Evolutionary conservation across 1,140 invertebrate genomes (phyloP).

Genomic region (Holcopasites calliopsidis): DNA sequence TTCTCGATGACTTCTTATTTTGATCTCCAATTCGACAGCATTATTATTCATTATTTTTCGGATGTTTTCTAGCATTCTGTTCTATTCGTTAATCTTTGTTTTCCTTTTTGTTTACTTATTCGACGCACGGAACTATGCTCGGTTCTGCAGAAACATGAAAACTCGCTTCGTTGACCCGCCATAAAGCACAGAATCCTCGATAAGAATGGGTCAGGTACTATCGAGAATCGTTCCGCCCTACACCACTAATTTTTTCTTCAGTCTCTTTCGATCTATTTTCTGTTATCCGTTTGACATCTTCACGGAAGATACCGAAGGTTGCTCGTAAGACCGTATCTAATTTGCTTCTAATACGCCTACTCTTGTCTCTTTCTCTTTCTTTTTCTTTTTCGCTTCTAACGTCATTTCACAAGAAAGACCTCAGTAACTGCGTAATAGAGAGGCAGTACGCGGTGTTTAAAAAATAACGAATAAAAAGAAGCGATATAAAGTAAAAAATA

Average conservation of each 20-base stretch:
- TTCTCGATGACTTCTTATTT: not conserved
- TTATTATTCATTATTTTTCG: not conserved
- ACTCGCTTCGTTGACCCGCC: not conserved
- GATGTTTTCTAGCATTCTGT: not conserved
- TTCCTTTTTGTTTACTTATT: not conserved
- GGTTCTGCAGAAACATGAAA: not conserved
- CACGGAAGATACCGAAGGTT: not conserved
- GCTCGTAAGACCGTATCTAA: constrained; percentile 7
- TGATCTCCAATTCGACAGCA: not conserved
- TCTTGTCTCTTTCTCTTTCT: not conserved
- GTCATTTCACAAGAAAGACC: constrained; percentile 13
- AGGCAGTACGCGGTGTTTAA: not conserved
- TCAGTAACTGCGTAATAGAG: constrained; percentile 6
- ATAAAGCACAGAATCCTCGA: constrained; percentile 34
- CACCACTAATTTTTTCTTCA: constrained; percentile 39
- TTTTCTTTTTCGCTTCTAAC: not conserved
- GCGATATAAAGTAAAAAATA: constrained; percentile 14
- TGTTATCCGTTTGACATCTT: not conserved
- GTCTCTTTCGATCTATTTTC: constrained; percentile 21
- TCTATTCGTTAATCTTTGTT: not conserved
- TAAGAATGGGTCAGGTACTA: constrained; percentile 42
- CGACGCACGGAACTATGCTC: constrained; percentile 27
- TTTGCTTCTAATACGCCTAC: constrained; percentile 18
- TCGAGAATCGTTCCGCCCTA: constrained; percentile 40
- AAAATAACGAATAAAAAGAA: constrained; percentile 21